Evolutionary conservation across 2,797 vertebrate species (phyloP).

Genomic region (Sus cebifrons): DNA sequence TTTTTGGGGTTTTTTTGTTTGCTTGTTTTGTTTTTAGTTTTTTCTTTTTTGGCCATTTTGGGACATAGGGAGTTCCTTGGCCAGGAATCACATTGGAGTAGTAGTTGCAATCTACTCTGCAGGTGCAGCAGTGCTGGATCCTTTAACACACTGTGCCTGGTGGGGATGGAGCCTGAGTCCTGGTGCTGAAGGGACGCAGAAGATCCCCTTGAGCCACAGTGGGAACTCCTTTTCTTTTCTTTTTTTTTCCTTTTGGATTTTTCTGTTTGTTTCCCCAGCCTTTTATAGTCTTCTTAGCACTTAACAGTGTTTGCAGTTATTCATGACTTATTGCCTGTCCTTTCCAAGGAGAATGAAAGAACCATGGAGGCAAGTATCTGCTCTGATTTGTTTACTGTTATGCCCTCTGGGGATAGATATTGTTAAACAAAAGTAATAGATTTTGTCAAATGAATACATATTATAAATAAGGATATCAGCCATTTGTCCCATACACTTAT

Average conservation of each 20-base stretch:
- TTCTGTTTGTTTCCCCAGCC: background rate
- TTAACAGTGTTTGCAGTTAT: background rate
- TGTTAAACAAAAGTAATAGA: background rate
- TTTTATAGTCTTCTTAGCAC: background rate
- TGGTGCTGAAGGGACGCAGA: no score
- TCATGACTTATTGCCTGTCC: background rate
- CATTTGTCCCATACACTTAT: background rate
- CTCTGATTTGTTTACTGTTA: background rate
- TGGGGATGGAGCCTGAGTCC: no score
- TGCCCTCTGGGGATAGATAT: background rate
- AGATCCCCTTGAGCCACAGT: no score
- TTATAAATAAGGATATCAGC: background rate
- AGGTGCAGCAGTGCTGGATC: no score
- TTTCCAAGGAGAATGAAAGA: background rate
- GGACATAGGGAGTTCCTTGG: no score
- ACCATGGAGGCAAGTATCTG: background rate
- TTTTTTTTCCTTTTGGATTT: background rate
- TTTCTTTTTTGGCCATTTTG: no score
- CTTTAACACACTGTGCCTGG: no score
- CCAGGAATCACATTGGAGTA: no score
- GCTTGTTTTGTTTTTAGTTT: no score
- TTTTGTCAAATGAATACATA: background rate
- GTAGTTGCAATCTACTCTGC: no score
- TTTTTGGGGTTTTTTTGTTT: background rate
- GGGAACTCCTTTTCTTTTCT: no score